Percentiles rank a stretch among this genome's conserved stretches.
phyloP scores from a whole-genome alignment of 1,140 invertebrate species.

The Rhagoletis pomonella region DNA sequence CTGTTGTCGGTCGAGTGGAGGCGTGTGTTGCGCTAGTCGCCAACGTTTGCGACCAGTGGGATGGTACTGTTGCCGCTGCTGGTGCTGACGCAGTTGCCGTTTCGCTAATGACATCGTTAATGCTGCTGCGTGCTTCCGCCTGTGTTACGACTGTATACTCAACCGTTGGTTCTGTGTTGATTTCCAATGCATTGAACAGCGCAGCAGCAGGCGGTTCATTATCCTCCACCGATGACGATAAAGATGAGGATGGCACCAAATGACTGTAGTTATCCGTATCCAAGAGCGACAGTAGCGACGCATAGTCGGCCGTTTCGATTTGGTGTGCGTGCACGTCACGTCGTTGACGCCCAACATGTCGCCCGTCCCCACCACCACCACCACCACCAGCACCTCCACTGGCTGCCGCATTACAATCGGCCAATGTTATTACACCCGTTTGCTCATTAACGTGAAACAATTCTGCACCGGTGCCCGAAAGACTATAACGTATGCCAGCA shows the following conservation, averaged over 20 bases:
- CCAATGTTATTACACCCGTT: conserved; percentile 88
- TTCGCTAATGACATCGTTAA: conserved; percentile 57
- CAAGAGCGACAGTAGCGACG: background rate
- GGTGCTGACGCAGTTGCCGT: conserved; percentile 26
- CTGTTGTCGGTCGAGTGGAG: conserved; percentile 48
- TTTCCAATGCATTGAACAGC: conserved; percentile 59
- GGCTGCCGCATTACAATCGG: conserved; percentile 78
- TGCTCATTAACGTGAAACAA: conserved; percentile 87
- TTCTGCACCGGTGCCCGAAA: conserved; percentile 89
- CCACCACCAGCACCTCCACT: background rate
- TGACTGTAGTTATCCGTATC: conserved; percentile 48
- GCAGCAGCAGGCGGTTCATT: conserved; percentile 16
- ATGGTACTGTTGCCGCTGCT: conserved; percentile 43
- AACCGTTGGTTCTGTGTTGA: conserved; percentile 69
- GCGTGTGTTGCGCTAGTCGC: conserved; percentile 62
- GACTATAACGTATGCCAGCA: conserved; percentile 86
- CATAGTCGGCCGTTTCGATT: conserved; percentile 11
- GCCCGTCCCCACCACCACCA: background rate
- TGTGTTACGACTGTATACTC: conserved; percentile 70
- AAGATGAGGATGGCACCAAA: background rate
- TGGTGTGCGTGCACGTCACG: background rate
- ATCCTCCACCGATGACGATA: background rate
- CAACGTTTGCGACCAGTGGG: conserved; percentile 55
- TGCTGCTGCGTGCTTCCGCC: conserved; percentile 55
- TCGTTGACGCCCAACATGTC: conserved; percentile 27